Evolutionary conservation across 2,888 invertebrate genomes (phyloP).

Genomic region (Orthonevra nobilis): DNA sequence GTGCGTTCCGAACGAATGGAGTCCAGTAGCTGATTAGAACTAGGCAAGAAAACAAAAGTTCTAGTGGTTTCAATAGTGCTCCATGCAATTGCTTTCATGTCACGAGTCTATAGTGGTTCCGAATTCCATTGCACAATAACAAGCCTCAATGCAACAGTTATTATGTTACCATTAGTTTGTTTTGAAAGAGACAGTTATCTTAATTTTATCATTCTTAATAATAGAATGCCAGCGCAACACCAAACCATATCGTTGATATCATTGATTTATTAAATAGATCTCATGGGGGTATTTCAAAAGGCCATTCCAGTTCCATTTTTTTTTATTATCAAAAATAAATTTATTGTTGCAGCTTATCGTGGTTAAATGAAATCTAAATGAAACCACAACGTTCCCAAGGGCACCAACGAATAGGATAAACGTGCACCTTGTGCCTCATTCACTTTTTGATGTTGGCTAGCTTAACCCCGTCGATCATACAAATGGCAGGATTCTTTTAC

Average conservation of each 20-base stretch:
- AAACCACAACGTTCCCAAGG: conserved; percentile 82
- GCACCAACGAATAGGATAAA: conserved; percentile 85
- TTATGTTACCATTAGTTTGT: too few relatives aligned
- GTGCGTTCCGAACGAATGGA: conserved; percentile 19
- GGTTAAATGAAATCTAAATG: conserved; percentile 7
- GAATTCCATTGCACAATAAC: too few relatives aligned
- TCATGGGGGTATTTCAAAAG: background rate
- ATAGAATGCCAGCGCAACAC: background rate
- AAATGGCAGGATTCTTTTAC: conserved; percentile 93
- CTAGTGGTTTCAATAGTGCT: background rate
- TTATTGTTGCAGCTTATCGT: conserved; percentile 29
- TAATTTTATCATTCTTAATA: too few relatives aligned
- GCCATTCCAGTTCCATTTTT: too few relatives aligned
- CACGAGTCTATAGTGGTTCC: background rate
- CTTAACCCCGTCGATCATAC: conserved; percentile 94
- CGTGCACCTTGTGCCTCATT: conserved; percentile 92
- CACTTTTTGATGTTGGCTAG: conserved; percentile 98
- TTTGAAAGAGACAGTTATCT: too few relatives aligned
- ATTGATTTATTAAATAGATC: conserved; percentile 5
- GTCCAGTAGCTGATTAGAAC: conserved; percentile 50
- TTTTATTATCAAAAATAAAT: conserved; percentile 4
- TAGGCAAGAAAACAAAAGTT: conserved; percentile 41
- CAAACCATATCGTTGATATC: conserved; percentile 13
- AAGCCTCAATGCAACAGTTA: too few relatives aligned
- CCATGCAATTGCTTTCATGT: background rate